A percentile compares a stretch with the other conserved stretches of the same genome.
Conservation (phyloP, 2,113 vertebrate species). For the Probosciger aterrimus region DNA sequence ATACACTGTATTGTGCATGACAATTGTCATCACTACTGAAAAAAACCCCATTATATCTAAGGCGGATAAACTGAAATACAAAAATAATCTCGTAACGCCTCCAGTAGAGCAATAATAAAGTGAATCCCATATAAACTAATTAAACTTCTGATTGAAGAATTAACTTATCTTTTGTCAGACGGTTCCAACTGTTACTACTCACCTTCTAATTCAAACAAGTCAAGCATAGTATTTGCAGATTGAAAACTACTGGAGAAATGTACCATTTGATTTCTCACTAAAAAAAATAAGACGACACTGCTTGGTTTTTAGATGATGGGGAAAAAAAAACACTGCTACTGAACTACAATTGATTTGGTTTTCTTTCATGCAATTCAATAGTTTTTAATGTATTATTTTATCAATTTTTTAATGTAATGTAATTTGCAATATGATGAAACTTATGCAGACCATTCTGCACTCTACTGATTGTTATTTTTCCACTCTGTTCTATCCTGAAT, state of each 20-base stretch:
- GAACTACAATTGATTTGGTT: conserved; percentile 57
- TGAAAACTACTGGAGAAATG: conserved; percentile 31
- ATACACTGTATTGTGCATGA: not conserved
- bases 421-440: conserved; percentile 17
- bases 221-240: conserved; percentile 7
- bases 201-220: conserved; percentile 10
- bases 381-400: not conserved
- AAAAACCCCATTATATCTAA: not conserved
- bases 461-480: not conserved
- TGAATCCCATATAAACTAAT: not conserved
- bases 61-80: not conserved
- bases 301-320: conserved; percentile 28
- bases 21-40: not conserved
- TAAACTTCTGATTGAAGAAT: conserved; percentile 24
- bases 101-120: not conserved
- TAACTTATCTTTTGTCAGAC: not conserved
- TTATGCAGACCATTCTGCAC: not conserved
- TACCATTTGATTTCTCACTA: conserved; percentile 3
- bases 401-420: not conserved
- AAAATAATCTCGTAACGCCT: not conserved
- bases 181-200: conserved; percentile 8
- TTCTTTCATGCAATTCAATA: not conserved
- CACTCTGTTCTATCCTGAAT: not conserved
- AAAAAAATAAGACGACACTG: not conserved
- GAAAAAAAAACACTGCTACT: conserved; percentile 1